These are phyloP conservation scores for Lateolabrax maculatus DNA, from an alignment of 2,797 vertebrate species.

Conservation along the genomic window DNA sequence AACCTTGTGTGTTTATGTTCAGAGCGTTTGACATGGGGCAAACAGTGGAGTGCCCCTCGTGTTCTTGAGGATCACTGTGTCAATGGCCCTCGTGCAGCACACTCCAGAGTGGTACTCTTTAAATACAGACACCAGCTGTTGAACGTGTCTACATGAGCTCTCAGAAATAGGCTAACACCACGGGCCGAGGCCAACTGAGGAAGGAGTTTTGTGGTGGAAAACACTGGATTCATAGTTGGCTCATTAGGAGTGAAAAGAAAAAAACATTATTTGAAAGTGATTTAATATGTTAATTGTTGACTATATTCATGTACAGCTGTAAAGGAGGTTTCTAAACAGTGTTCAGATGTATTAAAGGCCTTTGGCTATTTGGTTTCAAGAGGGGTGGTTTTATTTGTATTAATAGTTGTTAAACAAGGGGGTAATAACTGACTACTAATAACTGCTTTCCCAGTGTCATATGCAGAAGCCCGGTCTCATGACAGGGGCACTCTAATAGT, in stretches of 20 bases:
- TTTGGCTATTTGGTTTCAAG: conserved; percentile 3
- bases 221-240: conserved; percentile 25
- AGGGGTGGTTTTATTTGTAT: not conserved
- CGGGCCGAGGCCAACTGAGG: conserved; percentile 49
- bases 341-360: not conserved
- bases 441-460: not conserved
- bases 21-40: conserved; percentile 68
- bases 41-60: conserved; percentile 72
- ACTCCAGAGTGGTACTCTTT: conserved; percentile 75
- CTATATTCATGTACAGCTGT: conserved; percentile 21
- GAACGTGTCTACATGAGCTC: conserved; percentile 60
- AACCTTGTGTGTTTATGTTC: conserved; percentile 80
- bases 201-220: conserved; percentile 52
- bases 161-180: conserved; percentile 69
- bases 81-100: conserved; percentile 75
- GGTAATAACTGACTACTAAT: conserved; percentile 4
- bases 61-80: conserved; percentile 81
- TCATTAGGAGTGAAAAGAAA: conserved; percentile 41
- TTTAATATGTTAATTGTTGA: conserved; percentile 32
- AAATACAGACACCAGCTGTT: conserved; percentile 83
- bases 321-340: conserved; percentile 6
- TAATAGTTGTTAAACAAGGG: not conserved
- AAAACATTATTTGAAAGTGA: conserved; percentile 31
- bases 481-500: not conserved
- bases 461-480: not conserved